phyloP scores from a whole-genome alignment of 2,888 invertebrate genomes.

The Xanthostigma xanthostigma region DNA sequence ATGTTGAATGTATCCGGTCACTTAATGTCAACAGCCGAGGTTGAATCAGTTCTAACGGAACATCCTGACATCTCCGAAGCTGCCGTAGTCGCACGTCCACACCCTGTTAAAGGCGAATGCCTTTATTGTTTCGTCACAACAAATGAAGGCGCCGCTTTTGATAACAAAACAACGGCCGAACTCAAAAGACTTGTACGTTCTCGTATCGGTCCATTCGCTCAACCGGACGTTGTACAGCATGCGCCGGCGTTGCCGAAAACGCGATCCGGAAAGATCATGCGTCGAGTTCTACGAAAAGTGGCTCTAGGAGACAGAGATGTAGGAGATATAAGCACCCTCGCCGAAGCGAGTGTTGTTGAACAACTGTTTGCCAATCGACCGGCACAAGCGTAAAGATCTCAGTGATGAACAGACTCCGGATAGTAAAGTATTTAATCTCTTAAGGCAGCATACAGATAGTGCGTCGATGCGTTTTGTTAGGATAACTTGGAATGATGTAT shows the following conservation, averaged over 20 bases:
- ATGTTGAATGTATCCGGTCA: slow-evolving; percentile 99
- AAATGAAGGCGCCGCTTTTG: slow-evolving; percentile 58
- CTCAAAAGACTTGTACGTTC: slow-evolving; percentile 68
- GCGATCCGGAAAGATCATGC: slow-evolving; percentile 95
- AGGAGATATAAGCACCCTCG: slow-evolving; percentile 88
- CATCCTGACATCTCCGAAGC: slow-evolving; percentile 77
- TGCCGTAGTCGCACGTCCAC: slow-evolving; percentile 90
- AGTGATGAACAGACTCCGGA: no score
- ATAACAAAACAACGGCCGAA: slow-evolving; percentile 51
- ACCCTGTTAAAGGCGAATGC: slow-evolving; percentile 91
- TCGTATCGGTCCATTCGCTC: slow-evolving; percentile 91
- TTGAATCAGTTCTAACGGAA: slow-evolving; percentile 67
- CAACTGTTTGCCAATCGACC: slow-evolving; percentile 57
- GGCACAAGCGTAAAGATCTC: no score
- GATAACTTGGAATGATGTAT: no score
- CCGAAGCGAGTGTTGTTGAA: slow-evolving; percentile 80
- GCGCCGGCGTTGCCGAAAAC: slow-evolving; percentile 93
- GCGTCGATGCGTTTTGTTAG: no score
- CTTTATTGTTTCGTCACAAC: slow-evolving; percentile 94
- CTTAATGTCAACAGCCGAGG: slow-evolving; percentile 92
- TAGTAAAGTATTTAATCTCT: no score
- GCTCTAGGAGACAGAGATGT: slow-evolving; percentile 78
- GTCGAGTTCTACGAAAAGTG: slow-evolving; percentile 84
- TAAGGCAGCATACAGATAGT: no score
- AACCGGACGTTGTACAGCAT: slow-evolving; percentile 86